Evolutionary conservation across 2,888 invertebrate genomes (phyloP).

Genomic region (Ischnura elegans): DNA sequence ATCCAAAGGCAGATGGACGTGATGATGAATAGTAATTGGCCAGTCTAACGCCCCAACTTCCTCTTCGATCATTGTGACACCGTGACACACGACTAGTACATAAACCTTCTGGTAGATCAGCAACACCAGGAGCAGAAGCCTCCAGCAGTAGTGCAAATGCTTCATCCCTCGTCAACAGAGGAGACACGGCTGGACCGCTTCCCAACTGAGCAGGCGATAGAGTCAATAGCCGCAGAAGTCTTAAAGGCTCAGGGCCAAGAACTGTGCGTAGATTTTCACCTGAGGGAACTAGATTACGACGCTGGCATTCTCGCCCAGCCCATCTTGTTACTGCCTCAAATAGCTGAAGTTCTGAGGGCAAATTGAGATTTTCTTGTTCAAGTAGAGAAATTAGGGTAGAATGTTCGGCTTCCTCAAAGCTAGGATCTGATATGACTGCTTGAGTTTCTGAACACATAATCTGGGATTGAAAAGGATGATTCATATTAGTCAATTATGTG

Average conservation of each 20-base stretch:
- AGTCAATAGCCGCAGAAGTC: slow-evolving; percentile 88
- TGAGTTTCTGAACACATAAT: slow-evolving; percentile 88
- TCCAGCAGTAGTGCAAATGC: slow-evolving; percentile 91
- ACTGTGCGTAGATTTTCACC: slow-evolving; percentile 72
- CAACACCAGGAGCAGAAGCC: slow-evolving; percentile 86
- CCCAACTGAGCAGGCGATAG: slow-evolving; percentile 91
- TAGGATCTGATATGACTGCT: slow-evolving; percentile 86
- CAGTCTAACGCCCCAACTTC: not conserved
- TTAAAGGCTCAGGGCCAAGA: slow-evolving; percentile 80
- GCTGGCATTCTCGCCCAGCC: slow-evolving; percentile 81
- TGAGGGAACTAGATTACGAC: slow-evolving; percentile 77
- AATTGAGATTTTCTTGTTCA: slow-evolving; percentile 86
- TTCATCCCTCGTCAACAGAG: slow-evolving; percentile 87
- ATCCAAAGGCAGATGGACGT: slow-evolving; percentile 81
- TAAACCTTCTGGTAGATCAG: slow-evolving; percentile 88
- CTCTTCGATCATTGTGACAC: not conserved
- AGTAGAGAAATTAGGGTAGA: slow-evolving; percentile 87
- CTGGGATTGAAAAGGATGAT: slow-evolving; percentile 76
- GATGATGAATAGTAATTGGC: not conserved
- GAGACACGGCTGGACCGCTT: slow-evolving; percentile 88
- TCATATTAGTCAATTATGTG: not conserved
- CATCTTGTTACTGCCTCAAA: slow-evolving; percentile 88
- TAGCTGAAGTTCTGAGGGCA: slow-evolving; percentile 88
- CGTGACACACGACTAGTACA: slow-evolving; percentile 77
- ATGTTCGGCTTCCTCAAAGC: slow-evolving; percentile 88